Evolutionary conservation across 2,113 vertebrate species (phyloP).

Genomic region (Alligator mississippiensis): DNA sequence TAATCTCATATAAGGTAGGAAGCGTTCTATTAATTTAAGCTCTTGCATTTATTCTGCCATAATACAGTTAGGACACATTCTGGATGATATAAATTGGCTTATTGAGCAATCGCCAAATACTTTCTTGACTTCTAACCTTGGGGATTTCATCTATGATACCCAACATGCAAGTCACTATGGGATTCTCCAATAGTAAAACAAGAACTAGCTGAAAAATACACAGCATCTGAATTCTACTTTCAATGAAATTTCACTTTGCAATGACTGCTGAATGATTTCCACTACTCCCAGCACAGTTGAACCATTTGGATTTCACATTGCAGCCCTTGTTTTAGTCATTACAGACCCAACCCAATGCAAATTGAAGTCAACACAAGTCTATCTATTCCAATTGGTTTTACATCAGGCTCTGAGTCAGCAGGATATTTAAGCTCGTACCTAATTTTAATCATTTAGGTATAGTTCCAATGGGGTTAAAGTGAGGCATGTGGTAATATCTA

Average conservation of each 20-base stretch:
- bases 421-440: not conserved
- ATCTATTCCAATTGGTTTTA: fast-evolving
- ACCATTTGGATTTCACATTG: not conserved
- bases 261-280: not conserved
- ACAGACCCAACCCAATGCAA: not conserved
- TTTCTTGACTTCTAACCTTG: not conserved
- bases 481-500: not conserved
- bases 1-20: not conserved
- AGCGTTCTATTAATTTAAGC: not conserved
- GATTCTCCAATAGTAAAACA: not conserved
- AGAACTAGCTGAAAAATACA: fast-evolving
- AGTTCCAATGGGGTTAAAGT: not conserved
- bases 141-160: not conserved
- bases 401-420: not conserved
- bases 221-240: not conserved
- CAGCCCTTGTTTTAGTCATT: fast-evolving
- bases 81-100: not conserved
- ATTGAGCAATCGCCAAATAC: not conserved
- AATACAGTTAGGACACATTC: not conserved
- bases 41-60: not conserved
- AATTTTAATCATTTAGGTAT: not conserved
- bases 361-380: not conserved
- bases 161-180: not conserved
- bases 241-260: not conserved
- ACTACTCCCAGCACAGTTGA: not conserved